Evolutionary conservation across 2,888 invertebrate species (phyloP).

Genomic region (Falcaria lacertinaria): DNA sequence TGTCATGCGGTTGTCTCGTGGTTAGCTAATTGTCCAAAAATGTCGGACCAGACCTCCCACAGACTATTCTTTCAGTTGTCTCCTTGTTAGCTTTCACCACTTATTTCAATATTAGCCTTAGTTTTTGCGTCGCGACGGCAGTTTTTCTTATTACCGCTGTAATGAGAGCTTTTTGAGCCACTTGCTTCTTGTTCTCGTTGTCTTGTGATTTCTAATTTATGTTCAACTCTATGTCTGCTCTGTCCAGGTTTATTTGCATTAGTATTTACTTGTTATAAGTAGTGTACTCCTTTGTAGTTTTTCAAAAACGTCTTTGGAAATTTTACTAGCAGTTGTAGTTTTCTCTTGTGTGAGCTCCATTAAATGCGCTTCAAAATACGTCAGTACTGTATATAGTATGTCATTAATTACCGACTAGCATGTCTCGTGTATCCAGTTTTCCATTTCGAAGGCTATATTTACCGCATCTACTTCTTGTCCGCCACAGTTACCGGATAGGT

Average conservation of each 20-base stretch:
- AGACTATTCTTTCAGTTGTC: not conserved
- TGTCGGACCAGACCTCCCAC: not conserved
- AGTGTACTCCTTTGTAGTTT: no score
- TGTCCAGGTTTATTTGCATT: not conserved
- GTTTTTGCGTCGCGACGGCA: not conserved
- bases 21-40: no score
- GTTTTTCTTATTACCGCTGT: not conserved
- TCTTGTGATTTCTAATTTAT: not conserved
- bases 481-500: no score
- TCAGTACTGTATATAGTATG: no score
- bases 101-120: slow-evolving; percentile 5
- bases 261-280: not conserved
- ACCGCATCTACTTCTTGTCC: no score
- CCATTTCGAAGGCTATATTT: no score
- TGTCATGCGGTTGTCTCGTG: no score
- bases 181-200: not conserved
- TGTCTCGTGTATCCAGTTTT: no score
- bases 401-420: no score
- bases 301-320: not conserved
- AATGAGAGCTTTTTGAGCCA: not conserved
- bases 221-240: not conserved
- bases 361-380: no score
- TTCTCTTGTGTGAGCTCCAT: no score
- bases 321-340: no score
- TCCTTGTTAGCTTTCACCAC: slow-evolving; percentile 1